Evolutionary conservation across 2,113 vertebrate genomes (phyloP).

Genomic region (Pantherophis guttatus): DNA sequence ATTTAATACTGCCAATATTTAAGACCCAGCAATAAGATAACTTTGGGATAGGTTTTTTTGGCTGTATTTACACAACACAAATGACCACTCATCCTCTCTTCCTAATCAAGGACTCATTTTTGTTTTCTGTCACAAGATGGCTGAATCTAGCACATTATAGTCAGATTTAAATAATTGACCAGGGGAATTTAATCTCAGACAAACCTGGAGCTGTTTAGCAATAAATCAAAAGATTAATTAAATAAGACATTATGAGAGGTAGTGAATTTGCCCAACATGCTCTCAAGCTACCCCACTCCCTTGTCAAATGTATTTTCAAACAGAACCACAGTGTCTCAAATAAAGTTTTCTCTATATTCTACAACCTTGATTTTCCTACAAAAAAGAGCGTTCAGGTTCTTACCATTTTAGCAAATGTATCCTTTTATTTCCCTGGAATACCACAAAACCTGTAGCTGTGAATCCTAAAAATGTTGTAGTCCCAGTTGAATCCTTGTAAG

Average conservation of each 20-base stretch:
- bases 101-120: not conserved
- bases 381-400: slow-evolving; percentile 39
- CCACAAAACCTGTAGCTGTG: slow-evolving; percentile 93
- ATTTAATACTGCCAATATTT: not conserved
- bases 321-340: not conserved
- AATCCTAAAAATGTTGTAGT: slow-evolving; percentile 95
- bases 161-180: not conserved
- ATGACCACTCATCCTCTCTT: not conserved
- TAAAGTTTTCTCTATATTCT: not conserved
- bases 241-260: not conserved
- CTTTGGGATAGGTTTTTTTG: not conserved
- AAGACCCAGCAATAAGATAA: not conserved
- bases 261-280: not conserved
- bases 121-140: not conserved
- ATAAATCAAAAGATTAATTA: not conserved
- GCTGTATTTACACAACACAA: not conserved
- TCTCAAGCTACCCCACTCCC: not conserved
- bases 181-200: not conserved
- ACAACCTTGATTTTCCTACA: not conserved
- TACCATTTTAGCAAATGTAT: slow-evolving; percentile 97
- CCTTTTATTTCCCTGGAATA: slow-evolving; percentile 98
- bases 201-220: not conserved
- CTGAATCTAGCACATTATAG: not conserved
- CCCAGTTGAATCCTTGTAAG: slow-evolving; percentile 87
- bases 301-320: not conserved